Conservation (phyloP, 2,888 invertebrate genomes). For the Physocephala rufipes region DNA sequence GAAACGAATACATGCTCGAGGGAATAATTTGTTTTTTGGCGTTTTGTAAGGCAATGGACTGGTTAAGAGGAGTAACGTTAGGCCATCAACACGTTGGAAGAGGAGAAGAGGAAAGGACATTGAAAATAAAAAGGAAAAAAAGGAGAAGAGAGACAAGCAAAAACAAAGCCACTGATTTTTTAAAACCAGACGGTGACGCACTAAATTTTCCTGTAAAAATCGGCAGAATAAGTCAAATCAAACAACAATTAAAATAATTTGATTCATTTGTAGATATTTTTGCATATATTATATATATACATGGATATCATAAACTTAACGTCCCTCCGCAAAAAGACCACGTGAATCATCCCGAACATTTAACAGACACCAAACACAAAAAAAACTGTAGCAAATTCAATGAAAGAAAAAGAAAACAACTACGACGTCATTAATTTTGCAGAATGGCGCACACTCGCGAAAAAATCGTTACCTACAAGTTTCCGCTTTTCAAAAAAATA, state of each 20-base stretch:
- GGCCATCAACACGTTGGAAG: background rate
- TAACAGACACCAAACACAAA: background rate
- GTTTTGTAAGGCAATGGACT: too few species aligned
- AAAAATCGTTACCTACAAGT: background rate
- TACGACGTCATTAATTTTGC: constrained; percentile 4
- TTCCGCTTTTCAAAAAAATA: background rate
- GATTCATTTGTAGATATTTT: too few species aligned
- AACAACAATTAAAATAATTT: too few species aligned
- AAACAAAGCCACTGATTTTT: too few species aligned
- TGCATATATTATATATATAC: background rate
- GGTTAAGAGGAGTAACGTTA: too few species aligned
- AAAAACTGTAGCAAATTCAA: constrained; percentile 7
- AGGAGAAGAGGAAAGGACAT: too few species aligned
- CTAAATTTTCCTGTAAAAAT: background rate
- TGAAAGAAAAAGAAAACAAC: background rate
- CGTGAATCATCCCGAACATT: constrained; percentile 14
- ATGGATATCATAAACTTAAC: background rate
- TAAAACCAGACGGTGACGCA: constrained; percentile 15
- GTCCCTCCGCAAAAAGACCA: constrained; percentile 11
- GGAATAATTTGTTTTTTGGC: too few species aligned
- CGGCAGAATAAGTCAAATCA: too few species aligned
- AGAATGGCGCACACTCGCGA: constrained; percentile 23
- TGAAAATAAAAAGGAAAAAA: background rate
- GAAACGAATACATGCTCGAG: constrained; percentile 6
- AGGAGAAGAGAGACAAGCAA: too few species aligned